Conservation (phyloP, 1,140 invertebrate genomes). For the Zaprionus ornatus region DNA sequence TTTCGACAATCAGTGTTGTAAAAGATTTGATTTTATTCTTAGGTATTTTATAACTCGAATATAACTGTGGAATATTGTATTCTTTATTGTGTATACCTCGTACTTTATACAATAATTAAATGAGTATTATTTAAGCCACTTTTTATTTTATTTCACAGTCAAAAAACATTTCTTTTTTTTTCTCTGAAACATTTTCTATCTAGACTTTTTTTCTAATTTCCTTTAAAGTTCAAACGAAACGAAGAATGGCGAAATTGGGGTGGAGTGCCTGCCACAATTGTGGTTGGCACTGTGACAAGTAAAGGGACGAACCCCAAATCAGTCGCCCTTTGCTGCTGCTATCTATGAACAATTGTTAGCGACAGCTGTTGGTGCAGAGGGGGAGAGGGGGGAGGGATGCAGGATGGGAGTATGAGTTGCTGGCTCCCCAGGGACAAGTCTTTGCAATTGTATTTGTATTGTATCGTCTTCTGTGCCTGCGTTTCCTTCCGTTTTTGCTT, state of each 20-base stretch:
- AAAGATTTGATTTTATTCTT: too few species aligned
- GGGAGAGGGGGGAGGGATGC: neutral
- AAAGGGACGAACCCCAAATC: constrained; percentile 24
- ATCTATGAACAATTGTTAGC: constrained; percentile 58
- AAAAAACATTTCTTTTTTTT: neutral
- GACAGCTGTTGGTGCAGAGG: constrained; percentile 52
- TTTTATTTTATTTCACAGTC: neutral
- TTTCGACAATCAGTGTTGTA: neutral
- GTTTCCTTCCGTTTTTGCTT: constrained; percentile 2
- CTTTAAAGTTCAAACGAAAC: neutral
- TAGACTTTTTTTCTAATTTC: neutral
- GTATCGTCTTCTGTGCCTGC: constrained; percentile 2
- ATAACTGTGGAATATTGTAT: too few species aligned
- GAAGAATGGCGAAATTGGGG: neutral
- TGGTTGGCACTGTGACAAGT: constrained; percentile 26
- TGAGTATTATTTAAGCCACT: neutral
- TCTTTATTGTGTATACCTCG: too few species aligned
- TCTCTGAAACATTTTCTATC: neutral
- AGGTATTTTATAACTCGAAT: too few species aligned
- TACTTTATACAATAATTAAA: too few species aligned
- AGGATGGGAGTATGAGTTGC: neutral
- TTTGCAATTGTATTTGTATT: constrained; percentile 53
- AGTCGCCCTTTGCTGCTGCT: constrained; percentile 21
- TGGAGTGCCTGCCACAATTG: neutral
- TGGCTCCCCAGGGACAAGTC: constrained; percentile 61